A percentile compares a stretch with the other conserved stretches of the same genome.
These are phyloP conservation scores for Hemiscyllium ocellatum DNA, from an alignment of 2,113 vertebrate species.

Conservation along the genomic window DNA sequence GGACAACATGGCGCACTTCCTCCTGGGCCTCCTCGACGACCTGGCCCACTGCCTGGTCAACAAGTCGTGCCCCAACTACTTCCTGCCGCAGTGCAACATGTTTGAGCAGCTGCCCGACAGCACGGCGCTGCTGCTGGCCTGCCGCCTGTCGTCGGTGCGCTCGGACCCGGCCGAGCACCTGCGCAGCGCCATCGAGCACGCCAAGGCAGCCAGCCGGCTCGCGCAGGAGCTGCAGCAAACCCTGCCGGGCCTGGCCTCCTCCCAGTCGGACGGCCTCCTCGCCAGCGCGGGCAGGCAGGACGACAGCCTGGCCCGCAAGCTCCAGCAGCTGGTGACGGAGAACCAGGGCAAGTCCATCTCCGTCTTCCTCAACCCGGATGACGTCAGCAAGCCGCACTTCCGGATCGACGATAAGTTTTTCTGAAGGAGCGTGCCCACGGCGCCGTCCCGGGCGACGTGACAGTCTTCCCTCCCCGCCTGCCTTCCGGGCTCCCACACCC, in stretches of 20 bases:
- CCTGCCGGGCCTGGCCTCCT: conserved; percentile 42
- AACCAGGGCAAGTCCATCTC: conserved; percentile 71
- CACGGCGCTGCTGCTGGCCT: conserved; percentile 57
- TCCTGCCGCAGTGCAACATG: conserved; percentile 71
- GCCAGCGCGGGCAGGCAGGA: conserved; percentile 52
- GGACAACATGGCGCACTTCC: conserved; percentile 61
- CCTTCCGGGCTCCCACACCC: neutral
- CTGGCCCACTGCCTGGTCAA: conserved; percentile 68
- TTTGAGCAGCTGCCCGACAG: conserved; percentile 58
- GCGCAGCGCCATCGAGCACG: conserved; percentile 66
- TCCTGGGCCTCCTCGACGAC: conserved; percentile 73
- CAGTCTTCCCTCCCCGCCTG: neutral
- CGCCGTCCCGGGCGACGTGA: neutral
- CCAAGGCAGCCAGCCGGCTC: conserved; percentile 56
- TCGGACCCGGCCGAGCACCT: conserved; percentile 68
- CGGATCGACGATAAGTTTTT: conserved; percentile 72
- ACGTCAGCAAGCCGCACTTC: conserved; percentile 66
- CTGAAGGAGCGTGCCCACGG: conserved; percentile 43
- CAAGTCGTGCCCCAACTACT: conserved; percentile 73
- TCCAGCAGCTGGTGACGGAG: conserved; percentile 70
- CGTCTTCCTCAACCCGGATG: conserved; percentile 69
- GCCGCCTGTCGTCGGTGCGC: conserved; percentile 64
- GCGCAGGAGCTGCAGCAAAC: neutral
- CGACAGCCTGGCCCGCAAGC: conserved; percentile 61
- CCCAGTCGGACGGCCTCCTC: conserved; percentile 46